Percentiles rank a stretch among this genome's conserved stretches.
These are phyloP conservation scores for Drosophila meridionalis DNA, from an alignment of 2,888 invertebrate species.

Conservation along the genomic window DNA sequence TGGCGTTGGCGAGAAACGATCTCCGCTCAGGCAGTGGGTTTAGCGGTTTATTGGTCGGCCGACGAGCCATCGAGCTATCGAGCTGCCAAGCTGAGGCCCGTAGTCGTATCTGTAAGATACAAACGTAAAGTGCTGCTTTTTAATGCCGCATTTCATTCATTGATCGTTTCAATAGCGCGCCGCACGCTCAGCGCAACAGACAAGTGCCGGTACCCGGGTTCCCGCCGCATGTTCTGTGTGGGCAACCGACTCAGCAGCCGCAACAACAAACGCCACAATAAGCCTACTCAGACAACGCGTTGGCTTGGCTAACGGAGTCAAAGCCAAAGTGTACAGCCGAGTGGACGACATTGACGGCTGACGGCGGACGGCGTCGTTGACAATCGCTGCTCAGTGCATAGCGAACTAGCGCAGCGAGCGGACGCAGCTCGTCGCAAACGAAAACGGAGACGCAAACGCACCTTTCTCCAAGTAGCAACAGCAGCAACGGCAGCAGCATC, in stretches of 20 bases:
- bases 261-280: slow-evolving; percentile 29
- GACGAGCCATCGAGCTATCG: slow-evolving; percentile 19
- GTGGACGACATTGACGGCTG: slow-evolving; percentile 67
- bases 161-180: slow-evolving; percentile 81
- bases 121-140: slow-evolving; percentile 69
- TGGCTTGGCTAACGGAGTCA: slow-evolving; percentile 78
- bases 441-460: slow-evolving; percentile 48
- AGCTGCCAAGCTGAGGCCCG: slow-evolving; percentile 34
- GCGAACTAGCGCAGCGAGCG: slow-evolving; percentile 78
- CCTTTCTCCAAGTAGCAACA: slow-evolving; percentile 60
- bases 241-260: slow-evolving; percentile 34
- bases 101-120: slow-evolving; percentile 67
- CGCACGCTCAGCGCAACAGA: slow-evolving; percentile 73
- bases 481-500: slow-evolving; percentile 10
- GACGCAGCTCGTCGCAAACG: slow-evolving; percentile 65
- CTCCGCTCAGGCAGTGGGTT: slow-evolving; percentile 77
- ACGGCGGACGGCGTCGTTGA: slow-evolving; percentile 43
- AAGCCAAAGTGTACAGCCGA: slow-evolving; percentile 71
- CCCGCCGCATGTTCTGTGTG: slow-evolving; percentile 50
- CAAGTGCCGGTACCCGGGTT: slow-evolving; percentile 64
- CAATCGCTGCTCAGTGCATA: slow-evolving; percentile 77
- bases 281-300: slow-evolving; percentile 46
- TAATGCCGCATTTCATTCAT: slow-evolving; percentile 82
- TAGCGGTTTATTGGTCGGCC: slow-evolving; percentile 81
- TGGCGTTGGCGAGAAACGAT: slow-evolving; percentile 54